Conservation (phyloP, 30 jellyfish, hydroid and myxozoan species). For the Phacellophora camtschatica region DNA sequence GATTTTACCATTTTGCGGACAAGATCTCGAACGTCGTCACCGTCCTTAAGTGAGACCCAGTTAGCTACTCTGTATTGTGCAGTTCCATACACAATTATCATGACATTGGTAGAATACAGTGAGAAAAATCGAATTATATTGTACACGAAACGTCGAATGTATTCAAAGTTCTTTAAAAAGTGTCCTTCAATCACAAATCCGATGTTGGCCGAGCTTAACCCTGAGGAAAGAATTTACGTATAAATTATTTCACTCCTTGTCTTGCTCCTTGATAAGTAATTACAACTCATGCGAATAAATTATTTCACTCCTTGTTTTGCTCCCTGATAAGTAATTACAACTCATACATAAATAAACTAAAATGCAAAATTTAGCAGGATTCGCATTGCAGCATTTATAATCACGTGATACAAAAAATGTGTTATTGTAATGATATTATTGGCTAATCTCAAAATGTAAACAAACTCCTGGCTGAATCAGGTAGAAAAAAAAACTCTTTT, state of each 20-base stretch:
- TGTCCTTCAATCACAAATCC: conserved; percentile 66
- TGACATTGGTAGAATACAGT: conserved; percentile 69
- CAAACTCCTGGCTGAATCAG: too few species aligned
- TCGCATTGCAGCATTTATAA: too few species aligned
- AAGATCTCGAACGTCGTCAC: conserved; percentile 34
- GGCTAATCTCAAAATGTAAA: too few species aligned
- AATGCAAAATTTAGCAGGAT: too few species aligned
- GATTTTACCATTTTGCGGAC: conserved; percentile 44
- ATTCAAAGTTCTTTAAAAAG: conserved; percentile 52
- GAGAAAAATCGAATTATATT: conserved; percentile 62
- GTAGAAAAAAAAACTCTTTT: too few species aligned
- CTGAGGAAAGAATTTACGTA: conserved; percentile 12
- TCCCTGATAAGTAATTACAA: too few species aligned
- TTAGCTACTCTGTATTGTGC: conserved; percentile 65
- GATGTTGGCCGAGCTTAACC: conserved; percentile 49
- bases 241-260: too few species aligned
- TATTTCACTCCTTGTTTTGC: background rate
- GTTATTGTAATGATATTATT: too few species aligned
- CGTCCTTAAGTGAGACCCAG: conserved; percentile 59
- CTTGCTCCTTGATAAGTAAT: too few species aligned
- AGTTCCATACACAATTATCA: conserved; percentile 54
- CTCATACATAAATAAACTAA: too few species aligned
- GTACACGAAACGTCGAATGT: conserved; percentile 62
- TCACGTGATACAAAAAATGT: too few species aligned
- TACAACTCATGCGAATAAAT: too few species aligned